Conservation (phyloP, 2,888 invertebrate genomes). For the Tubulanus polymorphus region DNA sequence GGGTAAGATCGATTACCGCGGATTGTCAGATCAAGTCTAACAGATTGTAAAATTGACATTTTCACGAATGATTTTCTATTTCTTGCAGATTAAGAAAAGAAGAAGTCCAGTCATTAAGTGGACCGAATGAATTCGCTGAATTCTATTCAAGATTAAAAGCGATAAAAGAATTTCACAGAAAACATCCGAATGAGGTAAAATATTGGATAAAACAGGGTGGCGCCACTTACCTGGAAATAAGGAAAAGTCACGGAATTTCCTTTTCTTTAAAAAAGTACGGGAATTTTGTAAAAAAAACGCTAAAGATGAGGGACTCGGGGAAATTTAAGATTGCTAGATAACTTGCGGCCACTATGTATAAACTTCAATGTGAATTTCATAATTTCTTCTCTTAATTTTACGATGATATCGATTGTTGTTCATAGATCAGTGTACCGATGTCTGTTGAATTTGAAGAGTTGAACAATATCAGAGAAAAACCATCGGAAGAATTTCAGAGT, state of each 20-base stretch:
- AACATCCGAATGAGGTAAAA: conserved; percentile 87
- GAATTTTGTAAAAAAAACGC: background rate
- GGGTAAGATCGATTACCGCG: no score
- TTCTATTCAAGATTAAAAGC: conserved; percentile 90
- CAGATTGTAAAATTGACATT: conserved; percentile 1
- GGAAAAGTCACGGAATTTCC: no score
- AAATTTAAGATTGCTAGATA: no score
- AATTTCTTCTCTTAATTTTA: no score
- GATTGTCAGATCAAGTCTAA: background rate
- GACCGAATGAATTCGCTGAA: conserved; percentile 97
- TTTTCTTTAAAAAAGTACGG: no score
- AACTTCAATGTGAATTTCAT: no score
- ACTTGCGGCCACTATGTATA: no score
- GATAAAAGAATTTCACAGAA: conserved; percentile 93
- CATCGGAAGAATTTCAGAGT: conserved; percentile 79
- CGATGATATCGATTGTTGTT: no score
- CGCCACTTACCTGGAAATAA: no score
- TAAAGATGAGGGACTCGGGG: no score
- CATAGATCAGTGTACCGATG: conserved; percentile 92
- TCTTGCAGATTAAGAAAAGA: conserved; percentile 73
- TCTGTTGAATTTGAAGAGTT: conserved; percentile 96
- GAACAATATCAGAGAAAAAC: conserved; percentile 82
- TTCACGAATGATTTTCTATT: conserved; percentile 2
- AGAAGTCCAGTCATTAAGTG: conserved; percentile 89
- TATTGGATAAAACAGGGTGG: background rate